Evolutionary conservation across 2,888 invertebrate genomes (phyloP).

Genomic region (Amblyjoppa proteus): DNA sequence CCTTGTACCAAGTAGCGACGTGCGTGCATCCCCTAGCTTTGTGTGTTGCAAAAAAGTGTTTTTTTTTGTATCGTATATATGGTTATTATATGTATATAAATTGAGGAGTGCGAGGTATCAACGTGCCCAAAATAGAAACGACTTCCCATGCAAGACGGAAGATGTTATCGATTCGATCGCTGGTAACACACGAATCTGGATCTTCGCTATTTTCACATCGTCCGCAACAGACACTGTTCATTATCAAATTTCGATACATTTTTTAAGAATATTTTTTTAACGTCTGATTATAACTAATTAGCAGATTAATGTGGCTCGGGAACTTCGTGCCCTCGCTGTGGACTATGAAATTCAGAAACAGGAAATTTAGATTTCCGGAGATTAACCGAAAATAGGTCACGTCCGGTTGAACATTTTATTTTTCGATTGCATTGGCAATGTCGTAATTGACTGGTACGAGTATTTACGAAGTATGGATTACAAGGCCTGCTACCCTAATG

Average conservation of each 20-base stretch:
- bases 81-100: constrained; percentile 24
- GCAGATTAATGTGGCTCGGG: neutral
- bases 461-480: neutral
- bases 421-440: neutral
- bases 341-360: neutral
- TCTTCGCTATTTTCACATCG: constrained; percentile 13
- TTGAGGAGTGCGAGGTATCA: constrained; percentile 24
- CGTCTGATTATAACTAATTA: too few species aligned
- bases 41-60: constrained; percentile 69
- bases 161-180: constrained; percentile 34
- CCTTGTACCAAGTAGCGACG: constrained; percentile 39
- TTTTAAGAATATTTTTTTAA: neutral
- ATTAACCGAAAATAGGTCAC: neutral
- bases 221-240: neutral
- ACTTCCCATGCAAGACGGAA: constrained; percentile 32
- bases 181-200: constrained; percentile 24
- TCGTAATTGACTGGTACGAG: neutral
- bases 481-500: neutral
- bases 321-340: neutral
- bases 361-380: neutral
- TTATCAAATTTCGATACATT: too few species aligned
- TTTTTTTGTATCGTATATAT: constrained; percentile 26
- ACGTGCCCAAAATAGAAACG: constrained; percentile 29
- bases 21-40: constrained; percentile 72
- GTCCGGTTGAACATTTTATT: neutral